Base-by-base conservation (phyloP, 64 coral and sea anemone species). In the Exaiptasia diaphana region DNA sequence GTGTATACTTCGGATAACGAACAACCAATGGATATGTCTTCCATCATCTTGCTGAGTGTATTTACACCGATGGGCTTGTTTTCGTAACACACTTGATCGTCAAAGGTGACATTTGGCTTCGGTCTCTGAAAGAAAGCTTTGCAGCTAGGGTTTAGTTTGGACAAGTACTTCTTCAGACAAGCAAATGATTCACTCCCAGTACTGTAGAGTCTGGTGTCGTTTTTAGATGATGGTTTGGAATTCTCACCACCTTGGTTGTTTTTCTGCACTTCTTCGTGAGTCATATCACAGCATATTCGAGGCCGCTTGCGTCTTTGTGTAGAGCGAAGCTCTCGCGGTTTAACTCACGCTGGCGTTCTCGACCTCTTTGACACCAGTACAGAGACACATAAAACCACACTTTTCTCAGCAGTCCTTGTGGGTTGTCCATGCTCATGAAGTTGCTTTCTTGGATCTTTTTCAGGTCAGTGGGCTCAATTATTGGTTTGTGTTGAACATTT, bases 71-170 rank as follows among this genome's bases (percentile, higher is more conserved):
- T 27, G 53, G 79, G 63, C 21, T 61, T 82, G 26, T 82, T 82
- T 29, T 69, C 59, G 57, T 81, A 81, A 40, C 79, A 70, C 11
- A 65, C 62, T 82, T 44, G 62, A 9, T 82, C 12, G 18, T 82
- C 79, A 5, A 9, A 63, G 15, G 17, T 20, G 23, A 65, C 58
- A 33, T 55, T 31, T 38, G 54, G 55, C 39, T 80, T 80, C 38
- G 55, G 76, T 30, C 64, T 62, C 36, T 80, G 57, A 25, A 80
- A 64, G 0, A 80, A 17, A 3, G 76, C 76, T 63, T 65, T 46
- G 58, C 59, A 81, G 5, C 32, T 20, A 2, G 40, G 78, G 42
- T 81, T 81, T 42, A 81, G 15, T 29, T 52, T 81, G 6, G 18
- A 25, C 3, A 81, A 48, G 37, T 81, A 81, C 26, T 45, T 28